Conservation (phyloP, 1,140 invertebrate genomes). For the Eurosta solidaginis region DNA sequence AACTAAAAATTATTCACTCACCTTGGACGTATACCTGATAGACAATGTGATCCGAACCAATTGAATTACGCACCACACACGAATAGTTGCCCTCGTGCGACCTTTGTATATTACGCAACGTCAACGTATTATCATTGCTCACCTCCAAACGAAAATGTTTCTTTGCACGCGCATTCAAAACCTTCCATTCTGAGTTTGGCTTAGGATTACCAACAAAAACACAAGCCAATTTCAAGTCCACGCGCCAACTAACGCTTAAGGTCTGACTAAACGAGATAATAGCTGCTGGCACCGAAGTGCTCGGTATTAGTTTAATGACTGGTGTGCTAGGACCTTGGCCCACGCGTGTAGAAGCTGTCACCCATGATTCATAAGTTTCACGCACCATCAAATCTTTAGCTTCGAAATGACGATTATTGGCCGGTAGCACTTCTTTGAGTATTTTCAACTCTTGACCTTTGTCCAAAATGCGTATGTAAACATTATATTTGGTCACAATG, state of each 20-base stretch:
- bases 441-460: conserved; percentile 58
- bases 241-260: conserved; percentile 63
- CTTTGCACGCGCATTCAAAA: conserved; percentile 46
- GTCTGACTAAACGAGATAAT: conserved; percentile 67
- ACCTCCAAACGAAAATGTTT: conserved; percentile 58
- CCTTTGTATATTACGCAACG: conserved; percentile 64
- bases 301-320: conserved; percentile 63
- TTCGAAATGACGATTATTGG: conserved; percentile 64
- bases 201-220: conserved; percentile 66
- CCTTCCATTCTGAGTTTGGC: conserved; percentile 63
- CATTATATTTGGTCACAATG: conserved; percentile 73
- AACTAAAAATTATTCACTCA: conserved; percentile 28
- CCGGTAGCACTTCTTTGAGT: conserved; percentile 50
- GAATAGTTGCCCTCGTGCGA: conserved; percentile 70
- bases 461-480: conserved; percentile 70
- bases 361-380: conserved; percentile 70
- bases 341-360: conserved; percentile 67
- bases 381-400: conserved; percentile 64
- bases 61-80: conserved; percentile 66
- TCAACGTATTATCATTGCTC: conserved; percentile 66
- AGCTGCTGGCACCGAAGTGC: conserved; percentile 65
- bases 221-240: conserved; percentile 66
- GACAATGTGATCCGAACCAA: conserved; percentile 67
- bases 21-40: conserved; percentile 68
- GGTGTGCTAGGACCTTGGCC: conserved; percentile 66